These are phyloP conservation scores for Leptura quadrifasciata DNA, from an alignment of 2,888 invertebrate genomes.

Conservation along the genomic window DNA sequence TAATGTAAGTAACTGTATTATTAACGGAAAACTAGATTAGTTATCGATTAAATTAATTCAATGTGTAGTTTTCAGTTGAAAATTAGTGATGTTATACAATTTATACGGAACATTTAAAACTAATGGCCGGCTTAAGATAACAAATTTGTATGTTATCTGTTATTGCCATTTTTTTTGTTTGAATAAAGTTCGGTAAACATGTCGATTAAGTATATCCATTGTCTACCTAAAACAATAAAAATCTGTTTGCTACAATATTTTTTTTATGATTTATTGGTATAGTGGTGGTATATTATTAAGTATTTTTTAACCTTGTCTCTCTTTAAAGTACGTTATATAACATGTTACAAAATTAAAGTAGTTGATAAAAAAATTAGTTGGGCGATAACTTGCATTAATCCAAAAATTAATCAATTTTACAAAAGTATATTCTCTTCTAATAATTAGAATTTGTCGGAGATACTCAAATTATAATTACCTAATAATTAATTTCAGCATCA, in stretches of 20 bases:
- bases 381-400: too few relatives aligned
- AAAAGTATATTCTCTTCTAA: too few relatives aligned
- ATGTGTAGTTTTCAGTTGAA: neutral
- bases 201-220: conserved; percentile 1
- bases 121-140: neutral
- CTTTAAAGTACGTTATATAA: neutral
- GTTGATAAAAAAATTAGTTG: too few relatives aligned
- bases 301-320: neutral
- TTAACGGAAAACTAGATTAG: too few relatives aligned
- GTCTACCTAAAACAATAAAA: neutral
- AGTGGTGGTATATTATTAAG: conserved; percentile 7
- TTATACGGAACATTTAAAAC: neutral
- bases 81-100: neutral
- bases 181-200: neutral
- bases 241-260: conserved; percentile 3
- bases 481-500: too few relatives aligned
- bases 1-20: too few relatives aligned
- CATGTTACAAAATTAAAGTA: neutral
- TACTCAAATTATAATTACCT: too few relatives aligned
- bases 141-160: conserved; percentile 7
- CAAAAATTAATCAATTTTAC: too few relatives aligned
- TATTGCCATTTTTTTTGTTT: conserved; percentile 4
- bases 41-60: neutral
- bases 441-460: too few relatives aligned
- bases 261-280: conserved; percentile 3